These are phyloP conservation scores for Drosophila percnosoma DNA, from an alignment of 2,888 invertebrate species.

Conservation along the genomic window DNA sequence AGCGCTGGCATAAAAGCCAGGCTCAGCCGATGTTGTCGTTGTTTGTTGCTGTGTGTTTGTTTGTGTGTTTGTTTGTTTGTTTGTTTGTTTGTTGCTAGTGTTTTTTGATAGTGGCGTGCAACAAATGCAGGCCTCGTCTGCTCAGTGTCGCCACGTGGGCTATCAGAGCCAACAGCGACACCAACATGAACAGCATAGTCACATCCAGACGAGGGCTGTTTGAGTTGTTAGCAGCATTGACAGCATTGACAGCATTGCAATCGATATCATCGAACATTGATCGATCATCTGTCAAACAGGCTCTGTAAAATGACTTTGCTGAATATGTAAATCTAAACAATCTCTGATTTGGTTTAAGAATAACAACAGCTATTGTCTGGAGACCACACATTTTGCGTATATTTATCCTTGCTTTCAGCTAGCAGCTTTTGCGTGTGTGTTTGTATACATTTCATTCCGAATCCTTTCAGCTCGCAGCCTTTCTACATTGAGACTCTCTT, in stretches of 20 bases:
- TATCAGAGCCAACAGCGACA: slow-evolving; percentile 26
- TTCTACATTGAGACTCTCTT: background rate
- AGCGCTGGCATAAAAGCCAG: slow-evolving; percentile 64
- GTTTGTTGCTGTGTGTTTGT: slow-evolving; percentile 6
- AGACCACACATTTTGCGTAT: background rate
- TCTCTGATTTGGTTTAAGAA: background rate
- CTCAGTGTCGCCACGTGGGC: slow-evolving; percentile 45
- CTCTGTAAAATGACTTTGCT: background rate
- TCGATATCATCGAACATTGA: background rate
- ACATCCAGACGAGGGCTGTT: slow-evolving; percentile 25
- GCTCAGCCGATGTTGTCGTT: slow-evolving; percentile 42
- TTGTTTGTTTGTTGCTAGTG: background rate
- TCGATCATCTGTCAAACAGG: background rate
- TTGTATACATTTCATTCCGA: background rate
- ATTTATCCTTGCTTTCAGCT: background rate
- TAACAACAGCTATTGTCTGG: background rate
- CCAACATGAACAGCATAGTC: slow-evolving; percentile 11
- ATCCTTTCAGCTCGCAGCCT: background rate
- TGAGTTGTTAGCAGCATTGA: background rate
- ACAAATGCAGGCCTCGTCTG: slow-evolving; percentile 49
- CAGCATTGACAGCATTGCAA: background rate
- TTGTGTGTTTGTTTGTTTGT: slow-evolving; percentile 1
- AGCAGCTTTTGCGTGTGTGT: background rate
- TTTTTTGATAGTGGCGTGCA: slow-evolving; percentile 44
- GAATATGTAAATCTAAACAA: background rate